Evolutionary conservation across 2,113 vertebrate species (phyloP).

Genomic region (Oenanthe oenanthe): DNA sequence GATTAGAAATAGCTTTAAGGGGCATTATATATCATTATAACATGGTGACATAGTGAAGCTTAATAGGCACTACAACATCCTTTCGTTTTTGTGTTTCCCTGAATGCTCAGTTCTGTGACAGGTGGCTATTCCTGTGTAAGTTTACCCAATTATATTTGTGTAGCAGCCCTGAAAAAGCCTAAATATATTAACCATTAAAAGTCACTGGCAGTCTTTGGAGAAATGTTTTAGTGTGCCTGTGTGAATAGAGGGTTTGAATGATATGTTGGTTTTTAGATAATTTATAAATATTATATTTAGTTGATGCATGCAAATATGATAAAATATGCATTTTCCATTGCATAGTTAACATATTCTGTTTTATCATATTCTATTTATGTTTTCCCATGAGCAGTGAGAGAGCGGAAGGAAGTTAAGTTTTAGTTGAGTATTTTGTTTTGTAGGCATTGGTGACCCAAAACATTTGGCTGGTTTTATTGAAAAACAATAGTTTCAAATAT

Average conservation of each 20-base stretch:
- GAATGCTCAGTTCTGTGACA: neutral
- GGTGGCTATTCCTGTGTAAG: conserved; percentile 24
- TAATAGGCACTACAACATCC: neutral
- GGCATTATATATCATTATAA: neutral
- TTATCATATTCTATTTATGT: neutral
- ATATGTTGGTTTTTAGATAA: neutral
- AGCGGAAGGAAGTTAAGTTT: neutral
- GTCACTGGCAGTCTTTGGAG: neutral
- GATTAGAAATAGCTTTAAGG: neutral
- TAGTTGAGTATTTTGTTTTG: neutral
- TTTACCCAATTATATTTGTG: conserved; percentile 20
- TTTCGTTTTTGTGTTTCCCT: conserved; percentile 18
- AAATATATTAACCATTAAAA: neutral
- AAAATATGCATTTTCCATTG: neutral
- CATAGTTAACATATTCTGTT: neutral
- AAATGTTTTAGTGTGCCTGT: neutral
- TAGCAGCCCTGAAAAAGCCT: neutral
- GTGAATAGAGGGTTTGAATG: neutral
- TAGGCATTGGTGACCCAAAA: neutral
- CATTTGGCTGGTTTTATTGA: neutral
- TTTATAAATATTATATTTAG: neutral
- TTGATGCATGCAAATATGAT: neutral
- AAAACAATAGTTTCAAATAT: neutral
- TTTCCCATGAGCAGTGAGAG: neutral
- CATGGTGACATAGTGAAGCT: neutral